Evolutionary conservation across 2,797 vertebrate species (phyloP).

Genomic region (Neoniphon sammara): DNA sequence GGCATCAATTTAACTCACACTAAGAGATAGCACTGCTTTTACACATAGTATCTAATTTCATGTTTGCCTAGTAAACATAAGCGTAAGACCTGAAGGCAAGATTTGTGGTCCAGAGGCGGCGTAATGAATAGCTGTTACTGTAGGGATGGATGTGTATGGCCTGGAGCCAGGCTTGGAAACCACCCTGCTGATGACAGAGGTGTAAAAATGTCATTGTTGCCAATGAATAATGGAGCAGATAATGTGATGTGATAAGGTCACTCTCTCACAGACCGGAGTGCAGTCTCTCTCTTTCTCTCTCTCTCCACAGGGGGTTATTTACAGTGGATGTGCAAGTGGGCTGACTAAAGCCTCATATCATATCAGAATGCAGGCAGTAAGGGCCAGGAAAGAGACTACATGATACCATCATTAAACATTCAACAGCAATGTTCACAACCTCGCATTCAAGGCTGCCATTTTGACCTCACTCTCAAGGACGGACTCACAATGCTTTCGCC

Average conservation of each 20-base stretch:
- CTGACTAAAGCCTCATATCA: slow-evolving; percentile 54
- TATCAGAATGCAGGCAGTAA: slow-evolving; percentile 49
- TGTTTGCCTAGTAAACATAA: slow-evolving; percentile 49
- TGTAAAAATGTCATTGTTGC: slow-evolving; percentile 74
- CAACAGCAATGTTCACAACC: slow-evolving; percentile 58
- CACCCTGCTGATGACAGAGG: slow-evolving; percentile 71
- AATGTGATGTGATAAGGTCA: slow-evolving; percentile 79
- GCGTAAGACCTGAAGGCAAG: slow-evolving; percentile 60
- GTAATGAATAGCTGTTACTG: slow-evolving; percentile 64
- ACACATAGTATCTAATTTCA: slow-evolving; percentile 39
- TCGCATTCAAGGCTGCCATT: slow-evolving; percentile 60
- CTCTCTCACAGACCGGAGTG: slow-evolving; percentile 41
- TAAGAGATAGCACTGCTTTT: slow-evolving; percentile 54
- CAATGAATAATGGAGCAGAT: slow-evolving; percentile 77
- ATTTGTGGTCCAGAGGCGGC: slow-evolving; percentile 48
- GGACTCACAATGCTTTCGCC: slow-evolving; percentile 51
- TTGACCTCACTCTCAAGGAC: slow-evolving; percentile 74
- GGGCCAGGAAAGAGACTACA: slow-evolving; percentile 58
- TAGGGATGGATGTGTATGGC: slow-evolving; percentile 66
- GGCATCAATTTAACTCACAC: slow-evolving; percentile 16
- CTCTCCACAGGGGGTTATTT: slow-evolving; percentile 62
- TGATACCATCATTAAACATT: slow-evolving; percentile 77
- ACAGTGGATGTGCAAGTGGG: slow-evolving; percentile 51
- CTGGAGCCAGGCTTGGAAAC: slow-evolving; percentile 63
- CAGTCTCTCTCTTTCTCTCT: slow-evolving; percentile 43